phyloP scores from a whole-genome alignment of 2,797 vertebrate species.

The Neosilurus hyrtlii region DNA sequence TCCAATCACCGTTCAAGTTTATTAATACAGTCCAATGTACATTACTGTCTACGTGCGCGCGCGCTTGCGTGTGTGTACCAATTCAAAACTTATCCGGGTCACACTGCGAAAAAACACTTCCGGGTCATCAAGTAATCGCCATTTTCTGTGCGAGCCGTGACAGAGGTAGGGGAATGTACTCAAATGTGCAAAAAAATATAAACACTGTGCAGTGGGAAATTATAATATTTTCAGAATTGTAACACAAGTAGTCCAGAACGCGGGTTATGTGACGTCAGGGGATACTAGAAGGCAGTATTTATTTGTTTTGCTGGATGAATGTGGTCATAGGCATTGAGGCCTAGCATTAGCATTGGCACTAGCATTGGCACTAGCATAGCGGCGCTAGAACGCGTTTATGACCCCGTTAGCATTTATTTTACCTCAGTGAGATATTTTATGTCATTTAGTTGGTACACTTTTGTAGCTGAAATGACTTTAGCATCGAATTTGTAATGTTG shows the following conservation, averaged over 20 bases:
- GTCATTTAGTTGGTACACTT: neutral
- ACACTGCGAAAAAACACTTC: conserved; percentile 28
- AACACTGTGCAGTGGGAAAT: neutral
- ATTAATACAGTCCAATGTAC: too few relatives aligned
- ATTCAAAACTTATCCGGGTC: neutral
- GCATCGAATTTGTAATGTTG: too few relatives aligned
- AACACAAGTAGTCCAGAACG: neutral
- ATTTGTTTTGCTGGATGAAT: neutral
- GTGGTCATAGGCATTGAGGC: neutral
- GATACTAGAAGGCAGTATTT: neutral
- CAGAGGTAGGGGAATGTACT: conserved; percentile 66
- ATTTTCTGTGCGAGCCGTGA: conserved; percentile 70
- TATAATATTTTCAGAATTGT: neutral
- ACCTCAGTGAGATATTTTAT: neutral
- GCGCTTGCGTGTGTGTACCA: too few relatives aligned
- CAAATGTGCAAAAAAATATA: conserved; percentile 21
- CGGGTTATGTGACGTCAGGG: neutral
- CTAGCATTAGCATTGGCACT: conserved; percentile 4
- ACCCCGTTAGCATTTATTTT: neutral
- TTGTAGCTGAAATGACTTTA: neutral
- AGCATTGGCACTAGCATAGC: neutral
- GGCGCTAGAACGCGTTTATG: neutral
- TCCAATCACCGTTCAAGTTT: too few relatives aligned
- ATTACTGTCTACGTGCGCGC: too few relatives aligned
- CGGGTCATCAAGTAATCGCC: conserved; percentile 60